Evolutionary conservation across 2,113 vertebrate species (phyloP), one percentile per base, ranked within the genome.

Genomic region (Scolopax mira): DNA sequence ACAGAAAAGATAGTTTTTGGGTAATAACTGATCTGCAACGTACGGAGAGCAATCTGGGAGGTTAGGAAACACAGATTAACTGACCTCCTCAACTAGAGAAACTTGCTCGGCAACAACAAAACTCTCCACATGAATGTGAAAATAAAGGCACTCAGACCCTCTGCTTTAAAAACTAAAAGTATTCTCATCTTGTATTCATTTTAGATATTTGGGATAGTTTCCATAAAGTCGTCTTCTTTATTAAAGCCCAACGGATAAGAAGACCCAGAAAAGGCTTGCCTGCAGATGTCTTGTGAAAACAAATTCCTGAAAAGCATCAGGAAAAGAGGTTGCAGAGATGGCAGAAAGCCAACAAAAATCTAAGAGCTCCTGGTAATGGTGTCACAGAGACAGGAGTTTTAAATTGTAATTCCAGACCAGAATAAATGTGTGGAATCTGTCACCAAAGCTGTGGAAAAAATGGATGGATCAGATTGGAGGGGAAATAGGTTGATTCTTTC

Each of bases 341-440:
- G 85, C 90, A 94, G 44, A 67, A 93, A 82, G 89, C 85, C 88
- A 94, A 79, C 13, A 58, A 74, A 84, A 85, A 81, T 51, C 88
- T 48, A 61, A 78, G 37, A 73, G 65, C 61, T 96, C 35, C 81
- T 93, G 39, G 70, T 65, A 42, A 75, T 23, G 24, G 21, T 65
- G 73, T 79, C 81, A 87, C 42, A 72, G 8, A 57, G 44, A 71
- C 57, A 85, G 28, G 44, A 11, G 13, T 49, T 72, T 79, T 11
- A 75, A 88, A 89, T 1, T 69, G 18, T 31, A 41, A 57, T 48
- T 91, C 79, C 79, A 72, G 48, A 65, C 8, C 16, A 72, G 44
- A 46, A 79, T 28, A 78, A 92, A 60, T 0, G 0, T 7, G 12
- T 62, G 51, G 37, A 54, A 85, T 44, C 46, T 66, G 25, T 21